phyloP scores from a whole-genome alignment of 2,797 vertebrate species.

The Takifugu ocellatus region DNA sequence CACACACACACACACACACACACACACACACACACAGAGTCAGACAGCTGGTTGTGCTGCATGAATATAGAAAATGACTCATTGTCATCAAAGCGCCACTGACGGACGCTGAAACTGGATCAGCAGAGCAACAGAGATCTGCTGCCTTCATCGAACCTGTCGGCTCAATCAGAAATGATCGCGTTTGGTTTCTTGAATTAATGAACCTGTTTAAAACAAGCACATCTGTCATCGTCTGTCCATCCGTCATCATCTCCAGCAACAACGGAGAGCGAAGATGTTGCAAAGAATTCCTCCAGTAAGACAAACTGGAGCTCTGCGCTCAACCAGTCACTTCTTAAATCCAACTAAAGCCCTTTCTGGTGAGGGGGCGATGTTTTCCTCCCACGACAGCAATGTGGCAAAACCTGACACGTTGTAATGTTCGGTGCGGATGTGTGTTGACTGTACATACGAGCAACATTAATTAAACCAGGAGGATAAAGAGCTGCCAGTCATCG shows the following conservation, averaged over 20 bases:
- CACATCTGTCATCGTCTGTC: not conserved
- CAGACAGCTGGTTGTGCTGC: slow-evolving; percentile 33
- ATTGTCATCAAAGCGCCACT: slow-evolving; percentile 45
- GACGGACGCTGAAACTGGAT: slow-evolving; percentile 21
- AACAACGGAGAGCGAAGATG: slow-evolving; percentile 10
- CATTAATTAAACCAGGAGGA: slow-evolving; percentile 35
- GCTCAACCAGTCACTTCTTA: slow-evolving; percentile 38
- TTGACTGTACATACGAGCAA: slow-evolving; percentile 1
- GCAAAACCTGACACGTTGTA: not conserved
- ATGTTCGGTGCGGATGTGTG: not conserved
- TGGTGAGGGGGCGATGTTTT: slow-evolving; percentile 38
- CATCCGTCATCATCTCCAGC: slow-evolving; percentile 4
- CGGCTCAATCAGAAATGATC: slow-evolving; percentile 17
- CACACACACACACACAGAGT: slow-evolving; percentile 14
- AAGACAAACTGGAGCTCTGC: slow-evolving; percentile 23
- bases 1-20: slow-evolving; percentile 7
- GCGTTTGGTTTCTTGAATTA: not conserved
- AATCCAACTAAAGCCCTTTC: slow-evolving; percentile 46
- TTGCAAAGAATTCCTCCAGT: slow-evolving; percentile 12
- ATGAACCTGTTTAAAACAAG: not conserved
- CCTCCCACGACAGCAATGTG: slow-evolving; percentile 6
- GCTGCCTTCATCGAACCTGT: not conserved
- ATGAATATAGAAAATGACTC: slow-evolving; percentile 45
- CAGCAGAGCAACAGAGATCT: not conserved
- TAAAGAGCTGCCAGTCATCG: slow-evolving; percentile 52